These are phyloP conservation scores for Junco hyemalis DNA, from an alignment of 2,113 vertebrate species.

Conservation along the genomic window DNA sequence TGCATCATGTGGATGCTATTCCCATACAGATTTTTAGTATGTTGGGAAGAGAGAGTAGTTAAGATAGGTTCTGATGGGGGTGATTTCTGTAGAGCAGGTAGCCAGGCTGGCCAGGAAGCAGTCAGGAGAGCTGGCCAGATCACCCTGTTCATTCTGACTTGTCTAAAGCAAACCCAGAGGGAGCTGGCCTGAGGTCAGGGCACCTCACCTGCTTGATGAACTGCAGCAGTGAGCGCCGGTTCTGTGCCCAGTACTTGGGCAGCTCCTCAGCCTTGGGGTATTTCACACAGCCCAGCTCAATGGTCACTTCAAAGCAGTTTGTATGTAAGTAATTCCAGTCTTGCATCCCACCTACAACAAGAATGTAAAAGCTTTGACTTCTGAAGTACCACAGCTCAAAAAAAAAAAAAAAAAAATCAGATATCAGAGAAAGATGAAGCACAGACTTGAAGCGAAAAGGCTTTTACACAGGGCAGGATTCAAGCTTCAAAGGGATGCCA, in stretches of 20 bases:
- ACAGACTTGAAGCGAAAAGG: neutral
- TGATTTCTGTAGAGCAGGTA: neutral
- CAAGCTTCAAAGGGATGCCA: conserved; percentile 6
- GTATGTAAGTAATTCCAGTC: conserved; percentile 99
- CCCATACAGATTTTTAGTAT: neutral
- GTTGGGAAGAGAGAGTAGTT: neutral
- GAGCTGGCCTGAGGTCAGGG: neutral
- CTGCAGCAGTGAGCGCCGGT: conserved; percentile 85
- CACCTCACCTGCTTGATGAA: conserved; percentile 89
- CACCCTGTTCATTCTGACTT: neutral
- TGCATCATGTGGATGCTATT: neutral
- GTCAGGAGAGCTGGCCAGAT: neutral
- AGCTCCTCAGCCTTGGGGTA: conserved; percentile 86
- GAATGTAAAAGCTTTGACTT: neutral
- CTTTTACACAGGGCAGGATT: neutral
- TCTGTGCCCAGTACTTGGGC: conserved; percentile 90
- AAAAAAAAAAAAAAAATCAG: neutral
- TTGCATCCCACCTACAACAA: conserved; percentile 92
- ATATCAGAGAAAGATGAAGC: neutral
- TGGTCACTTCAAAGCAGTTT: conserved; percentile 98
- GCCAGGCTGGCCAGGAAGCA: neutral
- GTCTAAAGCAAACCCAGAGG: neutral
- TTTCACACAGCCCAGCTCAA: conserved; percentile 93
- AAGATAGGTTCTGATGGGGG: neutral
- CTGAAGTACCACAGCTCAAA: neutral